Evolutionary conservation across 2,113 vertebrate genomes (phyloP), one percentile per base, ranked within the genome.

Genomic region (Sphaerodactylus townsendi): DNA sequence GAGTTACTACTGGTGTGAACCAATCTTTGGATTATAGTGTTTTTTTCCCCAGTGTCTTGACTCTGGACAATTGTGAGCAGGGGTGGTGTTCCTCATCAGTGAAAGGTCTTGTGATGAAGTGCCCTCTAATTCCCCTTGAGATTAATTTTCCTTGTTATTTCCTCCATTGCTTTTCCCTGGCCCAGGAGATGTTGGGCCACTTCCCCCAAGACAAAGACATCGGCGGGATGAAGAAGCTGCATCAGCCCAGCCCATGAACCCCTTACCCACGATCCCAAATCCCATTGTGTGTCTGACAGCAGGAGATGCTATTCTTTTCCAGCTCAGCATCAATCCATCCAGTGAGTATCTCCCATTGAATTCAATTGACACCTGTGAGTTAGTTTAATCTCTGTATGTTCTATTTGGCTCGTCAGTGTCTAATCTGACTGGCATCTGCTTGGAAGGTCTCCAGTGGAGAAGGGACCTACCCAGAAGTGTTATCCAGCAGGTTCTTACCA

Each of bases 221-320:
- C 37, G 0, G 53, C 74, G 17, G 35, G n/a, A 41, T 37, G 76
- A 56, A 41, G 84, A 79, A 23, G 76, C 46, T 25, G 6, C 13
- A 0, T 35, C 59, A 35, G 79, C 73, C 28, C 77, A 66, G 56
- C 75, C n/a, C 3, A 39, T 0, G 2, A 37, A 6, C 48, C 72
- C 80, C 73, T 85, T 96, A 33, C 96, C 96, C 48, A 92, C 94
- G 1, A 94, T 99, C 81, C 97, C 97, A 11, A 99, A 99, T 88
- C 98, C 98, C 0, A 91, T 99, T 4, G 90, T 94, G 11, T 99
- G 98, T 87, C 90, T 99, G 81, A 91, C 93, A 25, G 85, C 92
- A 25, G 96, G 96, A 39, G 97, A 98, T 69, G 92, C 96, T 6
- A 93, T 99, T 37, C 95, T 99, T 85, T 99, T 98, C 93, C 97